Evolutionary conservation across 2,888 invertebrate genomes (phyloP).

Genomic region (Trachelus troglodyta): DNA sequence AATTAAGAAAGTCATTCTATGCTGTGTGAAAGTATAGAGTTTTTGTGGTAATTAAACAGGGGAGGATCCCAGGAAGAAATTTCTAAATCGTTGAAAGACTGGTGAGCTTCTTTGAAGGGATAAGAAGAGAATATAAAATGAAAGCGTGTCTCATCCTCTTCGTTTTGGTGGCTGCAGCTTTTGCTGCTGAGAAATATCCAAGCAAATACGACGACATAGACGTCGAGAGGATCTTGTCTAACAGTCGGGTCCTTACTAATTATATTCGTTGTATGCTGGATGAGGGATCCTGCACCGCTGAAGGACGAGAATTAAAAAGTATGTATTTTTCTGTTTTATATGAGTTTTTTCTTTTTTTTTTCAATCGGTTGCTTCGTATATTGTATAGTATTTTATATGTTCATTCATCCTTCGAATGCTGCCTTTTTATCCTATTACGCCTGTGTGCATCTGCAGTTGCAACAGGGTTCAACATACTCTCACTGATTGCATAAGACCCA

Average conservation of each 20-base stretch:
- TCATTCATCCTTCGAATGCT: not conserved
- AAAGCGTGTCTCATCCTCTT: constrained; percentile 44
- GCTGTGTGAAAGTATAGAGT: not conserved
- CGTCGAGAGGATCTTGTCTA: constrained; percentile 71
- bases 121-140: constrained; percentile 20
- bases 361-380: not conserved
- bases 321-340: constrained; percentile 52
- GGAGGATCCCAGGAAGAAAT: not conserved
- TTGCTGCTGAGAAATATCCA: constrained; percentile 60
- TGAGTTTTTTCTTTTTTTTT: not conserved
- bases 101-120: not conserved
- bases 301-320: constrained; percentile 73
- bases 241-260: constrained; percentile 70
- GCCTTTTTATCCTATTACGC: not conserved
- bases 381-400: not conserved
- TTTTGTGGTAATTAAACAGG: not conserved
- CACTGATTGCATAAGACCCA: constrained; percentile 46
- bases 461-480: constrained; percentile 45
- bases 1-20: too few species aligned
- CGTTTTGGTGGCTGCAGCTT: constrained; percentile 42
- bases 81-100: not conserved
- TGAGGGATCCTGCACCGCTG: constrained; percentile 71
- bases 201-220: constrained; percentile 71
- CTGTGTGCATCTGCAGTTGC: constrained; percentile 28
- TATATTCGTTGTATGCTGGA: constrained; percentile 74